Evolutionary conservation across 37 sponge, comb jelly and placozoan species (phyloP).

Genomic region (Ephydatia muelleri): DNA sequence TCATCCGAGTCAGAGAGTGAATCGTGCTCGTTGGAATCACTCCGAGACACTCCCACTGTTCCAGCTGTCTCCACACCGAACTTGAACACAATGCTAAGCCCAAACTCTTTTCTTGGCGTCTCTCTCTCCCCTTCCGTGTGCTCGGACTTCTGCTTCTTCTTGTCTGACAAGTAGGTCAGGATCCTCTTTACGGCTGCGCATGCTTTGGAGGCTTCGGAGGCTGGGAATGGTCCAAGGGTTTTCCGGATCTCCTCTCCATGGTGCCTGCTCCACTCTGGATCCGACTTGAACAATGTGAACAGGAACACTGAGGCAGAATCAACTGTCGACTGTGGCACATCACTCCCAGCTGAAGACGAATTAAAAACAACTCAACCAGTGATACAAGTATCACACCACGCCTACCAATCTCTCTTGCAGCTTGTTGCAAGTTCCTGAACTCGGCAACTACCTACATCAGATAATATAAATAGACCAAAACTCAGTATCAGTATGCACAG

Average conservation of each 20-base stretch:
- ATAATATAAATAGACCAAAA: neutral
- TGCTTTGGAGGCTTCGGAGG: conserved; percentile 54
- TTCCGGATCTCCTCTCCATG: conserved; percentile 44
- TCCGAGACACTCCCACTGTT: neutral
- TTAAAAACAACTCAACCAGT: neutral
- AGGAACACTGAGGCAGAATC: conserved; percentile 59
- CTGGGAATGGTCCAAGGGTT: conserved; percentile 72
- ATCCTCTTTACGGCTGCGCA: conserved; percentile 41
- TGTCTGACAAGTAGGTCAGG: conserved; percentile 14
- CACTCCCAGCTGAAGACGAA: conserved; percentile 38
- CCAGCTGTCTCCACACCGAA: conserved; percentile 2
- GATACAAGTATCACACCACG: neutral
- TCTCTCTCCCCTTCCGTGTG: neutral
- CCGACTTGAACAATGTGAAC: conserved; percentile 37
- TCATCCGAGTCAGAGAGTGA: conserved; percentile 60
- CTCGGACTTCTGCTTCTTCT: neutral
- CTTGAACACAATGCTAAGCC: conserved; percentile 54
- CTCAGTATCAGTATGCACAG: too few relatives aligned
- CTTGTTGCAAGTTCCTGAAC: conserved; percentile 31
- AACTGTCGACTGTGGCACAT: conserved; percentile 31
- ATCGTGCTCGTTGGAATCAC: conserved; percentile 14
- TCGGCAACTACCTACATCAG: conserved; percentile 25
- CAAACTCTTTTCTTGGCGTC: conserved; percentile 59
- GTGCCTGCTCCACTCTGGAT: conserved; percentile 17
- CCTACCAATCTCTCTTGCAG: conserved; percentile 47